Base-by-base conservation (phyloP, 2,888 invertebrate genomes). In the Lycia hirtaria region DNA sequence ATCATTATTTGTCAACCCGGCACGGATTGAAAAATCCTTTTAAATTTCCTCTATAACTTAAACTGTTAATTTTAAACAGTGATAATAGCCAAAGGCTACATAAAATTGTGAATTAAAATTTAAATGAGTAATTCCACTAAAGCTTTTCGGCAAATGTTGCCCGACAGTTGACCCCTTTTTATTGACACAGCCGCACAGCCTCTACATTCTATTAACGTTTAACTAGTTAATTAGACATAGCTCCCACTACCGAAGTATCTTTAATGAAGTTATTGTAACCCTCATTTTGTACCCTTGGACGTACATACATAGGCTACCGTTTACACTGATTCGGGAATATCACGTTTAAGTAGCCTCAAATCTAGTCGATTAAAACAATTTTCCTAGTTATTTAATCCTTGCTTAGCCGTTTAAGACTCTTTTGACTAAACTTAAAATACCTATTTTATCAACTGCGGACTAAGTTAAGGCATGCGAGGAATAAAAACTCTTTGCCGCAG, bases 211-310 rank as follows among this genome's bases (percentile, higher is more conserved):
- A 54, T 51, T 73, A 71, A 71, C 64, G 72, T 75, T 76, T 67
- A 72, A 75, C 72, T 77, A 70, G 72, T 73, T 78, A 80, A 80
- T 78, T 76, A 74, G 71, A 73, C 79, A 75, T 80, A 75, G 73
- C 76, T 79, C 74, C 70, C 71, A 71, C 72, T 76, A 73, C 76
- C 72, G 68, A 76, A 75, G 72, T 75, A 69, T 73, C 68, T 71
- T 68, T 78, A 79, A 78, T 80, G 66, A 76, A 78, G 73, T 78
- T 78, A 78, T 76, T 72, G 69, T 70, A 67, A 76, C 75, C 75
- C 74, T 71, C 54, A 68, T 54, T 43, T 22, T 43, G 43, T 49
- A 45, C 50, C 55, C 48, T 55, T 52, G 40, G 26, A 41, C 17
- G 48, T 20, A 26, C 10, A 43, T 20, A 26, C 10, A 22, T 20